Evolutionary conservation across 2,888 invertebrate genomes (phyloP), one percentile per base, ranked within the genome.

Genomic region (Drosophila vallismaia): DNA sequence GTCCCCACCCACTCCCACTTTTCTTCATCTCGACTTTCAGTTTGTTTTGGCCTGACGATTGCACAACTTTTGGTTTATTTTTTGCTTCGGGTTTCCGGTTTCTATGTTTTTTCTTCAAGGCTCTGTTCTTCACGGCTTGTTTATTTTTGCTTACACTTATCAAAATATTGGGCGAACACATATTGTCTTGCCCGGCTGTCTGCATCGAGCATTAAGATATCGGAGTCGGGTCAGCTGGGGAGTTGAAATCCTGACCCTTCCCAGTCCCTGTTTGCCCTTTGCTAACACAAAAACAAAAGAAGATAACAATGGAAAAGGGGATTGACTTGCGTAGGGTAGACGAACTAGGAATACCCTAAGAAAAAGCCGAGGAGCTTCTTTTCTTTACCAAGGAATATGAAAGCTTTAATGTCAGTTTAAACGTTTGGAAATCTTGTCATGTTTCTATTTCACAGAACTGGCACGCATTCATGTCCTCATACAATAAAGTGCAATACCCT

Each of bases 111-210:
- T 44, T 33, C 8, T 26, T 24, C 12, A 19, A 42, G 71, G 60
- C 71, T 63, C 55, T 72, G 68, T 67, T 71, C 76, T 83, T 83
- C 86, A 86, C 84, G 84, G 77, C 70, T 77, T 84, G 85, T 85
- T 85, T 85, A 77, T 86, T 85, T 85, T 84, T 84, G 88, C 88
- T 88, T 80, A 85, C 88, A 85, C 87, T 85, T 85, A 85, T 88
- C 88, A 85, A 85, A 85, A 85, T 85, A 88, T 85, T 85, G 74
- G 71, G 72, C 71, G 78, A 74, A 76, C 88, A 78, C 83, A 88
- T 77, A 87, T 87, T 85, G 83, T 72, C 68, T 76, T 64, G 69
- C 69, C 70, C 57, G 63, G 67, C 53, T 72, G 70, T 71, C 85
- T 63, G 70, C 76, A 71, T 67, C 66, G 48, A 71, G 73, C 69